Conservation (phyloP, 1,140 invertebrate species). For the Sitobion miscanthi region DNA sequence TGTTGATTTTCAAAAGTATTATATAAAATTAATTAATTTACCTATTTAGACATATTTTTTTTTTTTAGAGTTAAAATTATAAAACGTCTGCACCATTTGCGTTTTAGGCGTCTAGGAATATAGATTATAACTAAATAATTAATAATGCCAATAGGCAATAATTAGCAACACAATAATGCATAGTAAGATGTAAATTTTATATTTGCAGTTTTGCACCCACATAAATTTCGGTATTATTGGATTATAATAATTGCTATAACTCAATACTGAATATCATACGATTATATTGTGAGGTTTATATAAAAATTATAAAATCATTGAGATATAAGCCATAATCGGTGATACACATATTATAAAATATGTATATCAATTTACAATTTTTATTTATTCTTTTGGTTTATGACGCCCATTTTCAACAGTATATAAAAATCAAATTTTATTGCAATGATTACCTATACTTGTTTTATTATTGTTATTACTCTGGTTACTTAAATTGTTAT, state of each 20-base stretch:
- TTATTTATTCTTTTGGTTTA: background rate
- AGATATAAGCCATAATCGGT: background rate
- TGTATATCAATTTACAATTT: background rate
- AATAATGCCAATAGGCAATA: background rate
- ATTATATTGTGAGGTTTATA: background rate
- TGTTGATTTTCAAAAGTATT: too few species aligned
- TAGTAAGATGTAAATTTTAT: background rate
- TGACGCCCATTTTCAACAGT: background rate
- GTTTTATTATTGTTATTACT: background rate
- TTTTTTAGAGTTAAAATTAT: too few species aligned
- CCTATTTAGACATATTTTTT: too few species aligned
- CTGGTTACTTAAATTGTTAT: background rate
- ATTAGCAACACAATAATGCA: background rate
- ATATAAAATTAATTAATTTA: too few species aligned
- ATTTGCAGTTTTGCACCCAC: background rate
- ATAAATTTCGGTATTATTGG: too few species aligned
- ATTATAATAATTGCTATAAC: too few species aligned
- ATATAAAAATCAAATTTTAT: background rate
- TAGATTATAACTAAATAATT: slow-evolving; percentile 13
- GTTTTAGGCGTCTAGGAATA: too few species aligned
- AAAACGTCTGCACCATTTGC: too few species aligned
- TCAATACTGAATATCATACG: too few species aligned
- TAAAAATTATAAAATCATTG: background rate
- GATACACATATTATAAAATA: background rate
- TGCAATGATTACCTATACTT: background rate